These are phyloP conservation scores for Proisotoma minuta DNA, from an alignment of 2,888 invertebrate genomes.

Conservation along the genomic window DNA sequence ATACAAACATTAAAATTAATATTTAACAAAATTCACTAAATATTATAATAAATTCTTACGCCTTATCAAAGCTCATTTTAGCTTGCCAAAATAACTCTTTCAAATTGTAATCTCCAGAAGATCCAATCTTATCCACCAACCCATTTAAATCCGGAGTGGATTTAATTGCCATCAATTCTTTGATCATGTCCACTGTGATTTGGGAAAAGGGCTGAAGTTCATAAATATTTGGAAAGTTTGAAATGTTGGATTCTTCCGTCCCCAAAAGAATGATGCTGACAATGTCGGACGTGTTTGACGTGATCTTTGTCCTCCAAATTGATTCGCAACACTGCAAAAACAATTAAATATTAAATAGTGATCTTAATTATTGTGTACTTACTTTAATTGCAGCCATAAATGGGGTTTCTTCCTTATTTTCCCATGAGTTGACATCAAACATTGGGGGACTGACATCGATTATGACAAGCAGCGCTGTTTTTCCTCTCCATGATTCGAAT, in stretches of 20 bases:
- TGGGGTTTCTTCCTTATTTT: slow-evolving; percentile 28
- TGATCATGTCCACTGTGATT: slow-evolving; percentile 37
- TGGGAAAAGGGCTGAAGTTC: slow-evolving; percentile 33
- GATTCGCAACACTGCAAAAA: slow-evolving; percentile 40
- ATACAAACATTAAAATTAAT: not conserved
- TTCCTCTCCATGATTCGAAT: slow-evolving; percentile 15
- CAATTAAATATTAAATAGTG: not conserved
- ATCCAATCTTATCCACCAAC: slow-evolving; percentile 39
- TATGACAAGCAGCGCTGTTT: slow-evolving; percentile 30
- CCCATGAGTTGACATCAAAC: slow-evolving; percentile 39
- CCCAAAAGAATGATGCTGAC: slow-evolving; percentile 38
- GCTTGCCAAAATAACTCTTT: slow-evolving; percentile 42
- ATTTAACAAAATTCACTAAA: not conserved
- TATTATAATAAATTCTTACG: slow-evolving; percentile 1
- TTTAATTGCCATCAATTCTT: slow-evolving; percentile 32
- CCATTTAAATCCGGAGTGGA: slow-evolving; percentile 28
- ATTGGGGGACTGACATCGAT: slow-evolving; percentile 39
- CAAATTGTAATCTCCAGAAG: slow-evolving; percentile 27
- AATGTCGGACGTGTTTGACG: slow-evolving; percentile 33
- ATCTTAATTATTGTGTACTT: not conserved
- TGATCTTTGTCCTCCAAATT: slow-evolving; percentile 39
- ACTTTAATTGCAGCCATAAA: slow-evolving; percentile 42
- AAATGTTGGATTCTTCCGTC: slow-evolving; percentile 35
- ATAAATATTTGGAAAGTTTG: slow-evolving; percentile 35
- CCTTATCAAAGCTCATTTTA: slow-evolving; percentile 34